Conservation (phyloP, 2,113 vertebrate genomes). For the Strigops habroptila region DNA sequence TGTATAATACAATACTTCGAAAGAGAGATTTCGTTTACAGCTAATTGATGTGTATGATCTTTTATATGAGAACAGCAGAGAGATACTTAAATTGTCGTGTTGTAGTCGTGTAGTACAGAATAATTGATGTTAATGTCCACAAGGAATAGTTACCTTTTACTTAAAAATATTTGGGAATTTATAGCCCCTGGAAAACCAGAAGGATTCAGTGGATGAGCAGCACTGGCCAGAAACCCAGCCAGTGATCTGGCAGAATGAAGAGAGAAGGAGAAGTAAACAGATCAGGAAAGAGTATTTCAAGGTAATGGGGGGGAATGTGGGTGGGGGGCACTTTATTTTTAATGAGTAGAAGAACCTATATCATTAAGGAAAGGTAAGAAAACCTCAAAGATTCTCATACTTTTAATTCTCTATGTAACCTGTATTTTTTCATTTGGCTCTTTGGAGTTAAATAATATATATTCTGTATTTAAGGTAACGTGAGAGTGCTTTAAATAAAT, state of each 20-base stretch:
- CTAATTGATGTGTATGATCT: neutral
- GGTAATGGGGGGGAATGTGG: conserved; percentile 61
- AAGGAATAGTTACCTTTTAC: neutral
- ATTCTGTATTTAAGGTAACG: neutral
- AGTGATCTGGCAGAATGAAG: conserved; percentile 91
- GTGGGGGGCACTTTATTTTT: neutral
- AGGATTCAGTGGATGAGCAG: conserved; percentile 81
- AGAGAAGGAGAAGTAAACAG: conserved; percentile 91
- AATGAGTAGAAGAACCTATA: neutral
- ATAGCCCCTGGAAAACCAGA: conserved; percentile 78
- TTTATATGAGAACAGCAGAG: neutral
- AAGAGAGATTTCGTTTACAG: neutral
- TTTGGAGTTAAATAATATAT: neutral
- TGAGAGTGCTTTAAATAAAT: neutral
- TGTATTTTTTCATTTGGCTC: neutral
- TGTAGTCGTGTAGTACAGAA: neutral
- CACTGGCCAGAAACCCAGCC: conserved; percentile 89
- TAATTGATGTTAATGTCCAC: neutral
- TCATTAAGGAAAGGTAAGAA: neutral
- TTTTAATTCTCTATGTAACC: neutral
- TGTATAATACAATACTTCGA: neutral
- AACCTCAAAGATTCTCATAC: neutral
- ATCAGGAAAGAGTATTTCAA: conserved; percentile 95
- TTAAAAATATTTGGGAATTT: neutral
- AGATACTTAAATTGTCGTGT: neutral